Percentiles rank a stretch among this genome's conserved stretches.
Conservation (phyloP, 2,113 vertebrate genomes). For the Saccopteryx leptura region DNA sequence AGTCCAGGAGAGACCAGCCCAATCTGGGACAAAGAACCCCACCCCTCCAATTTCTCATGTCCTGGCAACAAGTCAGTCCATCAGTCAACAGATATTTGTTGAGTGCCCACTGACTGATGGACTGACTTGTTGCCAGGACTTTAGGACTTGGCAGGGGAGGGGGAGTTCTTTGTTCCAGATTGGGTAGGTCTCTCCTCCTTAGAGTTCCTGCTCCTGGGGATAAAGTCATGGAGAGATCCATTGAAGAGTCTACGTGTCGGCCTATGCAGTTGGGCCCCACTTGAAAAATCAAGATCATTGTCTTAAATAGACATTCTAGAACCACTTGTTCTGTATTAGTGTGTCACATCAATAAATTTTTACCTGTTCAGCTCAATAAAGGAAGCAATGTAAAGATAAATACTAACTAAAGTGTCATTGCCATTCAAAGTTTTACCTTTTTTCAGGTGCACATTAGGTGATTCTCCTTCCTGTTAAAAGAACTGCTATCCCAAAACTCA, state of each 20-base stretch:
- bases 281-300: neutral
- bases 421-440: neutral
- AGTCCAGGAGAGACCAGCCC: neutral
- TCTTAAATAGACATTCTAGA: neutral
- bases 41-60: neutral
- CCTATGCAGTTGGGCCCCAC: neutral
- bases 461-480: neutral
- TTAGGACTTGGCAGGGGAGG: too few species aligned
- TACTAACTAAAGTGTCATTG: neutral
- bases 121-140: neutral
- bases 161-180: neutral
- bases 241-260: accelerated
- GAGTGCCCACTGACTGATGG: neutral
- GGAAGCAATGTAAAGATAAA: conserved; percentile 19
- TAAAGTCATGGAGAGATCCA: neutral
- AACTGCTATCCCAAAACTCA: neutral
- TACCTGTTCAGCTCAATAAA: neutral
- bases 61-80: neutral
- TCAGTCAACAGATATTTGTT: accelerated
- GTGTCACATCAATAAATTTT: neutral
- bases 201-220: neutral
- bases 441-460: neutral
- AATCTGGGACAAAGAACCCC: neutral
- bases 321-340: neutral
- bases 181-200: neutral